Base-by-base conservation (phyloP, 2,113 vertebrate species). In the Amphiprion percula region DNA sequence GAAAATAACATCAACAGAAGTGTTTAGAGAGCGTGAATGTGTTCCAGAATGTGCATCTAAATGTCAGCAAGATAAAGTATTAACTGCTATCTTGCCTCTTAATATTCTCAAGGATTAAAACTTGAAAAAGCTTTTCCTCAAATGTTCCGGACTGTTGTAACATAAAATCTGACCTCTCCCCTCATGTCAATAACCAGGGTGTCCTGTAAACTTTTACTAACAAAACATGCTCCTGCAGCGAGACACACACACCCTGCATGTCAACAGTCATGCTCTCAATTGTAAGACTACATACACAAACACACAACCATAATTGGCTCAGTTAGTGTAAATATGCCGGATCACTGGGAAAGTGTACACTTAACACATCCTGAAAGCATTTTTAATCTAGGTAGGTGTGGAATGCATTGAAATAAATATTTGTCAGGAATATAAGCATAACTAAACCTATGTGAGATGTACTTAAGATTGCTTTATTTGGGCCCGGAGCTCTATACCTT, bases 221-320 rank as follows among this genome's bases (percentile, higher is more conserved):
- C n/a, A 47, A 68, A 74, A 75, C 65, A 70, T 0, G 3, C 14
- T 67, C 33, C 53, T 17, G 47, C 58, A 68, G 23, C 68, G 39
- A 79, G 28, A 19, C 61, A 64, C 21, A 56, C 77, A 85, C 87
- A 67, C 87, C 85, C 90, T 16, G 7, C 26, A 44, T 74, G 74
- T 88, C 85, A 89, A 89, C 83, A 85, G 62, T 4, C n/a, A 64
- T 60, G 46, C 14, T 10, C 66, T 66, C 59, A 65, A 77, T 52
- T 44, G 30, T 8, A 65, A 30, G 26, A 64, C 12, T 39, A 23
- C 54, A 77, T 47, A 62, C 23, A 71, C 66, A 53, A 64, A 55
- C 49, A 63, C 26, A 60, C 5, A 44, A 33, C 10, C 47, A n/a
- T 16, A 16, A 37, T 46, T 67, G 12, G 10, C 67, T 81, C 30